A percentile compares a stretch with the other conserved stretches of the same genome.
These are phyloP conservation scores for Cathartes aura DNA, from an alignment of 2,113 vertebrate species.

Conservation along the genomic window DNA sequence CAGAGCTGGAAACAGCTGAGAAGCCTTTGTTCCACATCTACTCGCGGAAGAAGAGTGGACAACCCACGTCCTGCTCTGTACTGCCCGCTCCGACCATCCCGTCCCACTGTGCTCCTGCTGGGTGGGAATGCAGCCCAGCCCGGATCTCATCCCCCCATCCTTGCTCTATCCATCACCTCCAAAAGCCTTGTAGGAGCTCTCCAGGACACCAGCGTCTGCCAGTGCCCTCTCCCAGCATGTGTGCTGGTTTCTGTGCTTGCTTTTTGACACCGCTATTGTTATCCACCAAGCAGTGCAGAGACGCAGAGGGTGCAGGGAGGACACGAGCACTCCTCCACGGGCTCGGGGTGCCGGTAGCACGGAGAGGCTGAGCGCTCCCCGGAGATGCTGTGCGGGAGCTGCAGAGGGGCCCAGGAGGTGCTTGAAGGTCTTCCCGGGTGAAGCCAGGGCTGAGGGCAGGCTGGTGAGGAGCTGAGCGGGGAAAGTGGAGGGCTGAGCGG, in stretches of 20 bases:
- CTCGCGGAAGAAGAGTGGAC: neutral
- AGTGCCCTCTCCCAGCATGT: neutral
- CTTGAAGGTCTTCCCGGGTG: neutral
- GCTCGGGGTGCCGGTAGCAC: neutral
- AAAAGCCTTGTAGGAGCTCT: neutral
- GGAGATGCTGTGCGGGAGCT: neutral
- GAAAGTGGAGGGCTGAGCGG: neutral
- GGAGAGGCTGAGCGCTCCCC: neutral
- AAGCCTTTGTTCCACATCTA: neutral
- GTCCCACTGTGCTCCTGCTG: neutral
- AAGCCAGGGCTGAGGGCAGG: neutral
- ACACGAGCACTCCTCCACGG: rapidly evolving
- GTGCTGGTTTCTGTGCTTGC: neutral
- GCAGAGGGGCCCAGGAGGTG: neutral
- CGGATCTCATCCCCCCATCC: neutral
- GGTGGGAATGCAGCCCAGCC: neutral
- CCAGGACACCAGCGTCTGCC: rapidly evolving
- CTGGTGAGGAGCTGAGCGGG: neutral
- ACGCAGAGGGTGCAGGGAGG: neutral
- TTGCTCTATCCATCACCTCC: neutral
- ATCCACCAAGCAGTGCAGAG: neutral
- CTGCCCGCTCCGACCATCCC: neutral
- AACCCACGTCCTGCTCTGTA: neutral
- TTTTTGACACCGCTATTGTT: neutral
- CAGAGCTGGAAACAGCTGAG: neutral